Conservation (phyloP, 2,888 invertebrate genomes). For the Tanypteryx hageni region DNA sequence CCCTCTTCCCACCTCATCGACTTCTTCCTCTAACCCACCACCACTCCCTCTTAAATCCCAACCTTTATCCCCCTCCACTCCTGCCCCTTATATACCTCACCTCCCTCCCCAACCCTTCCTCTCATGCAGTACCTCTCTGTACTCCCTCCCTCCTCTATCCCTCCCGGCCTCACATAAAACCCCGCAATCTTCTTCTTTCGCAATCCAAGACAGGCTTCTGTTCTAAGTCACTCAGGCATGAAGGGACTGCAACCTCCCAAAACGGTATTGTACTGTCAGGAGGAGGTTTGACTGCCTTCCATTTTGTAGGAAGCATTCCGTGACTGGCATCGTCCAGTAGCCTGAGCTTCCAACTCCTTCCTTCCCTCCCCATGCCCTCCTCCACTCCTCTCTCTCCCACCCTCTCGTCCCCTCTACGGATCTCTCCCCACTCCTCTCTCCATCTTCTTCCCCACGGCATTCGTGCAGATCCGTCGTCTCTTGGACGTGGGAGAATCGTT, state of each 20-base stretch:
- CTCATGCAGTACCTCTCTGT: background rate
- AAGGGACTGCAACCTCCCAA: slow-evolving; percentile 63
- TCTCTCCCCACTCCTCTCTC: background rate
- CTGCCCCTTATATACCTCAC: too few relatives aligned
- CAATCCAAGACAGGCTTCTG: slow-evolving; percentile 63
- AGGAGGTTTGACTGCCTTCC: slow-evolving; percentile 63
- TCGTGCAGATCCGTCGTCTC: slow-evolving; percentile 36
- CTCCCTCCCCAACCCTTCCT: too few relatives aligned
- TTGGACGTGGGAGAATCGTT: slow-evolving; percentile 58
- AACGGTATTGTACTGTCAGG: slow-evolving; percentile 63
- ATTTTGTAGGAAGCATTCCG: slow-evolving; percentile 61
- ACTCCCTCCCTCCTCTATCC: background rate
- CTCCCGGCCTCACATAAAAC: background rate
- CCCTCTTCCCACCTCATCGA: background rate
- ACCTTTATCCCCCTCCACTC: too few relatives aligned
- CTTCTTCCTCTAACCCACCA: background rate
- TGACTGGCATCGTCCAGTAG: slow-evolving; percentile 62
- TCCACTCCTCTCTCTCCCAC: background rate
- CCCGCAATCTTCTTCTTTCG: slow-evolving; percentile 63
- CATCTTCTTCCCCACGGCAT: background rate
- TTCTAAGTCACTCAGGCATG: slow-evolving; percentile 64
- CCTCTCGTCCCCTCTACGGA: background rate
- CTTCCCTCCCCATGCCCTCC: background rate
- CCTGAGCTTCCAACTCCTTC: slow-evolving; percentile 7
- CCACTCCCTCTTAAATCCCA: background rate